Evolutionary conservation across 1,140 invertebrate species (phyloP), one percentile per base, ranked within the genome.

Genomic region (Drosophila ohnishii): DNA sequence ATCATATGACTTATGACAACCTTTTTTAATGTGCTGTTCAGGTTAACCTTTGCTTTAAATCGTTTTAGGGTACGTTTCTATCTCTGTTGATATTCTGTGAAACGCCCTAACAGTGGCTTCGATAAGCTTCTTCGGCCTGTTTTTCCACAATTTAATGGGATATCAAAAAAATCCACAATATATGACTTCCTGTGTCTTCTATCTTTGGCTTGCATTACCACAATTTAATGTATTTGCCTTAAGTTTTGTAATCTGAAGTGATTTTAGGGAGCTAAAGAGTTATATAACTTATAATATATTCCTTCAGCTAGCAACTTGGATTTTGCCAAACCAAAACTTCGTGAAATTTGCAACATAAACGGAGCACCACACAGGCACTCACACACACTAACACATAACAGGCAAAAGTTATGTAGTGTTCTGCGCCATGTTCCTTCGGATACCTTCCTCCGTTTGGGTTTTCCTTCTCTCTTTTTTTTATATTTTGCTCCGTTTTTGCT

Each of bases 361-460:
- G 28, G 14, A 28, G 35, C 19, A 8, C 3, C 35, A 53, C 51
- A 55, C 28, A 60, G 37, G n/a, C 25, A 35, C 8, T 53, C 57
- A 64, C 30, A 56, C 9, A 47, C 51, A 42, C 32, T 19, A 25
- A 14, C 53, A 65, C 40, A 60, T 44, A 62, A 80, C 65, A 72
- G 61, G 61, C 40, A 74, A 87, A 86, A 86, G 83, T 86, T 86
- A 86, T 86, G 79, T 87, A 86, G 83, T 86, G 80, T 86, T 83
- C 82, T 84, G 72, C 61, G 78, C 65, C 65, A 70, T 70, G 66
- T 70, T 55, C 64, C 57, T 74, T 59, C 56, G 67, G 65, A 78
- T 86, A 80, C 82, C 82, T 85, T 85, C 78, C 74, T 80, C 75
- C 83, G 57, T 69, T 37, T 55, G 71, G 62, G 69, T 85, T 85